These are phyloP conservation scores for Catamblyrhynchus diadema DNA, from an alignment of 2,797 vertebrate genomes.

Conservation along the genomic window DNA sequence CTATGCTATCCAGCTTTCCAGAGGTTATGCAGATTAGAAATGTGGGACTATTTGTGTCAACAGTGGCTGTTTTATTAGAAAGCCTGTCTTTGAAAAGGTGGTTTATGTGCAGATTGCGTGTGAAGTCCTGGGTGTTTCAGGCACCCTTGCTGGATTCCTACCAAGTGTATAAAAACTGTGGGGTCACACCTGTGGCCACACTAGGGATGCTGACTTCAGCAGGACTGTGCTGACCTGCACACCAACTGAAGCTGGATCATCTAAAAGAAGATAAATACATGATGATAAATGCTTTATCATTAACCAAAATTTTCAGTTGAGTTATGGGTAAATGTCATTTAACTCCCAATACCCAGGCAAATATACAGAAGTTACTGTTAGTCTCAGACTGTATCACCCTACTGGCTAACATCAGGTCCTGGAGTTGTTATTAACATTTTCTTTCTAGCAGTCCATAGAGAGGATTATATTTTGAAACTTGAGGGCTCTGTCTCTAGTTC, in stretches of 20 bases:
- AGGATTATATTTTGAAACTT: background rate
- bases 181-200: background rate
- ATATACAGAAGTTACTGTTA: background rate
- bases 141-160: background rate
- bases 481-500: background rate
- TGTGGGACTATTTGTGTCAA: slow-evolving; percentile 35
- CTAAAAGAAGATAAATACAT: background rate
- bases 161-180: background rate
- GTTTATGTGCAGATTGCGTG: background rate
- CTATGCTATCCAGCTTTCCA: background rate
- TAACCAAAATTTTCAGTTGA: background rate
- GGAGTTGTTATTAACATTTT: background rate
- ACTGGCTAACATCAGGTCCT: background rate
- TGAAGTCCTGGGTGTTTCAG: background rate
- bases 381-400: background rate
- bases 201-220: background rate
- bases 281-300: background rate
- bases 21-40: slow-evolving; percentile 47
- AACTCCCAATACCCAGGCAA: background rate
- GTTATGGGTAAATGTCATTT: background rate
- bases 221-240: background rate
- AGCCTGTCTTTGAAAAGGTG: slow-evolving; percentile 26
- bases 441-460: background rate
- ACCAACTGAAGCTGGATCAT: background rate
- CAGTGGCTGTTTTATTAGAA: slow-evolving; percentile 21